Evolutionary conservation across 2,113 vertebrate species (phyloP).

Genomic region (Oncorhynchus gorbuscha): DNA sequence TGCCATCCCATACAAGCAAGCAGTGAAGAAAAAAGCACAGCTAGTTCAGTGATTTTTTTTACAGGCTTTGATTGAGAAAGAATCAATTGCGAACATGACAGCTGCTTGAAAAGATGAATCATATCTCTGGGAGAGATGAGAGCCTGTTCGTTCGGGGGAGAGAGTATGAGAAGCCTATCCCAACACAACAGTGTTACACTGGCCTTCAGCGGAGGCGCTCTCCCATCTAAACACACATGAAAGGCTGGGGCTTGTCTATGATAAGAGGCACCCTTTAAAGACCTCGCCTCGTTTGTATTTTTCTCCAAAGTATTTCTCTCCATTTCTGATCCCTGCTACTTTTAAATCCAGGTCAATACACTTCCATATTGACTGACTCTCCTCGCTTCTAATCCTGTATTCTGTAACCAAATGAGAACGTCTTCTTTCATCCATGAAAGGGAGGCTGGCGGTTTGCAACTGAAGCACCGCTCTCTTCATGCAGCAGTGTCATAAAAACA

Average conservation of each 20-base stretch:
- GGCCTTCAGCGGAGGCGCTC: background rate
- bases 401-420: conserved; percentile 12
- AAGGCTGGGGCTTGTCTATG: conserved; percentile 8
- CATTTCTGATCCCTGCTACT: conserved; percentile 5
- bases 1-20: background rate
- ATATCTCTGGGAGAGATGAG: background rate
- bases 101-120: background rate
- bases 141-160: background rate
- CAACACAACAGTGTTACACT: background rate
- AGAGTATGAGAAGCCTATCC: background rate
- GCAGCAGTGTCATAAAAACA: background rate
- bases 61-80: background rate
- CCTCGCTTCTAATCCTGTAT: background rate
- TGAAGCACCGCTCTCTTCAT: background rate
- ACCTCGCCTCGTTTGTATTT: background rate
- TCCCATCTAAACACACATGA: conserved; percentile 11
- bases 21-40: background rate
- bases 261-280: conserved; percentile 10
- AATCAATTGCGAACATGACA: conserved; percentile 6
- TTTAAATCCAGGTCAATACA: conserved; percentile 15
- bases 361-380: conserved; percentile 11
- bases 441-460: background rate
- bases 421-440: background rate
- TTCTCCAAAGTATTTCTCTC: background rate
- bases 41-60: background rate